These are phyloP conservation scores for Sebastes jordani DNA, from an alignment of 2,797 vertebrate species.

Conservation along the genomic window DNA sequence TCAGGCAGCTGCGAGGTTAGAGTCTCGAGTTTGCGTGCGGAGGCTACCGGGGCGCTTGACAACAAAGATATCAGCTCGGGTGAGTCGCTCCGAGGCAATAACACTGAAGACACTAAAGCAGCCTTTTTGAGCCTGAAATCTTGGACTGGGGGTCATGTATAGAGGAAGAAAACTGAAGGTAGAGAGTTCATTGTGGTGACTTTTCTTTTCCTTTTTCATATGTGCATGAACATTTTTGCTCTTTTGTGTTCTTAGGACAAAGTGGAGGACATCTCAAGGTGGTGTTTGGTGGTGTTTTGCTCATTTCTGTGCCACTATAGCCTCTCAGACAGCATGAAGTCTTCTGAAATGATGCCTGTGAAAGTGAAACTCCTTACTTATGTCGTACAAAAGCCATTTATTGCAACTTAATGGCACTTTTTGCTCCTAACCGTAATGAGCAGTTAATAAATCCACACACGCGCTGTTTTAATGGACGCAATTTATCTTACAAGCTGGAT, in stretches of 20 bases:
- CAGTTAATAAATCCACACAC: no score
- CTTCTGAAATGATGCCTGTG: not conserved
- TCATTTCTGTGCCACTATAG: not conserved
- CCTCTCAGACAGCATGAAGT: not conserved
- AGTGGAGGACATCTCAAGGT: not conserved
- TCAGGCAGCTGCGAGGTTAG: slow-evolving; percentile 69
- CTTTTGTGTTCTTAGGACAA: not conserved
- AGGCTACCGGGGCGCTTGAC: slow-evolving; percentile 58
- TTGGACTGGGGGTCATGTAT: slow-evolving; percentile 6
- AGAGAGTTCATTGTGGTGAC: not conserved
- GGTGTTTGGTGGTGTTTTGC: not conserved
- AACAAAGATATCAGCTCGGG: slow-evolving; percentile 68
- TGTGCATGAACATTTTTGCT: not conserved
- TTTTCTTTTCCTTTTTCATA: slow-evolving; percentile 10
- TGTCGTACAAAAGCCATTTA: not conserved
- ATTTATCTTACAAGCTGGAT: not conserved
- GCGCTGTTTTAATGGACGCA: not conserved
- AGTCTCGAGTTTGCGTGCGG: slow-evolving; percentile 74
- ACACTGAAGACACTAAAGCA: slow-evolving; percentile 39
- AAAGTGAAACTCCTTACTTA: not conserved
- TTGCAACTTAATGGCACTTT: not conserved
- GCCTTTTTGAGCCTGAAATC: slow-evolving; percentile 35
- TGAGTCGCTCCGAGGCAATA: slow-evolving; percentile 65
- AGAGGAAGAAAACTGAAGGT: slow-evolving; percentile 1
- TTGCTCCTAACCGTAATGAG: not conserved